A percentile compares a stretch with the other conserved stretches of the same genome.
Conservation (phyloP, 1,140 invertebrate genomes). For the Hermetia illucens region DNA sequence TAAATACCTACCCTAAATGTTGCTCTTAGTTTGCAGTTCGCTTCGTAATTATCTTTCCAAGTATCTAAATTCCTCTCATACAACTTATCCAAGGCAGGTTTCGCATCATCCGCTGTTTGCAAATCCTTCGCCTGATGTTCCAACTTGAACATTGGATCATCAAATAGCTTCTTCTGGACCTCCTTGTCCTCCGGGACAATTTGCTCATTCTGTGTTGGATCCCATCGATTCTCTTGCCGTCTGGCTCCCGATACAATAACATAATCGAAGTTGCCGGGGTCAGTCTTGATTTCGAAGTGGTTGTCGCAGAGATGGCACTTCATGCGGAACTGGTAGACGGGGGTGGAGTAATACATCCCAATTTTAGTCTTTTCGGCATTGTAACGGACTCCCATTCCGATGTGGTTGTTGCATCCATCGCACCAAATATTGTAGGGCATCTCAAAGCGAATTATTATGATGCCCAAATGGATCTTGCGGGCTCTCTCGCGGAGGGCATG, state of each 20-base stretch:
- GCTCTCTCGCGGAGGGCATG: constrained; percentile 94
- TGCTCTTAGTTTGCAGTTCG: constrained; percentile 67
- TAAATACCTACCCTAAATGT: constrained; percentile 60
- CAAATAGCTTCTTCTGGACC: constrained; percentile 70
- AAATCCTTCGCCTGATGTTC: constrained; percentile 81
- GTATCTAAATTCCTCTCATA: constrained; percentile 60
- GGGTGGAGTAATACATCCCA: constrained; percentile 97
- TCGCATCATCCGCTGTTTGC: constrained; percentile 49
- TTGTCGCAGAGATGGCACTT: constrained; percentile 98
- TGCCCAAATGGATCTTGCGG: constrained; percentile 85
- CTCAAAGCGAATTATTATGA: constrained; percentile 97
- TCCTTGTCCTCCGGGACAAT: constrained; percentile 81
- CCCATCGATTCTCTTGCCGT: constrained; percentile 95
- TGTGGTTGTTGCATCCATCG: constrained; percentile 93
- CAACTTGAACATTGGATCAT: constrained; percentile 93
- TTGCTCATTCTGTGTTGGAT: constrained; percentile 92
- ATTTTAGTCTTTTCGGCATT: constrained; percentile 98
- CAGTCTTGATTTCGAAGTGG: constrained; percentile 97
- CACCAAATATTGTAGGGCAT: constrained; percentile 99
- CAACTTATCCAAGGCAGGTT: constrained; percentile 55
- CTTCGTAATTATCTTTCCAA: constrained; percentile 83
- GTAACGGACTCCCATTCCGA: constrained; percentile 97
- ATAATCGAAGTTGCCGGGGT: constrained; percentile 97
- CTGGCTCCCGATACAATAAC: constrained; percentile 86
- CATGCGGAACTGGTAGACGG: constrained; percentile 97